Evolutionary conservation across 1,140 invertebrate genomes (phyloP).

Genomic region (Campoletis sonorensis): DNA sequence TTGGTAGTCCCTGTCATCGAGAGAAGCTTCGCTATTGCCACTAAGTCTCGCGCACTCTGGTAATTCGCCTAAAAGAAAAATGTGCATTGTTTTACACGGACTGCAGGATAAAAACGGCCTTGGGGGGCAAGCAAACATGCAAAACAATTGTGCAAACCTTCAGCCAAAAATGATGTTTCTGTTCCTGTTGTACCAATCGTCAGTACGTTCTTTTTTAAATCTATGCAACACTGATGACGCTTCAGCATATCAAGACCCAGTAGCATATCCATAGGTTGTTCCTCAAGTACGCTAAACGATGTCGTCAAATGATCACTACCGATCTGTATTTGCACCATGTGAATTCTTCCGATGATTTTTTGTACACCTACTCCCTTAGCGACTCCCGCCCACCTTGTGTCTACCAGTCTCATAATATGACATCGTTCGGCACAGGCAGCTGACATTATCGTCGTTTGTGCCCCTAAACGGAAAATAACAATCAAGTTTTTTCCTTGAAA

Average conservation of each 20-base stretch:
- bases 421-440: constrained; percentile 94
- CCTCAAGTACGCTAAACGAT: constrained; percentile 97
- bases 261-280: constrained; percentile 99
- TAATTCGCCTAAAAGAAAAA: constrained; percentile 64
- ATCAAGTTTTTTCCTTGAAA: not conserved
- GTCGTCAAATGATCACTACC: constrained; percentile 95
- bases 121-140: not conserved
- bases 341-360: constrained; percentile 95
- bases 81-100: no score
- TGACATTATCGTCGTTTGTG: constrained; percentile 97
- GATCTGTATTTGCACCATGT: constrained; percentile 98
- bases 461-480: constrained; percentile 77
- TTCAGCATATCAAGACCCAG: constrained; percentile 98
- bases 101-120: no score
- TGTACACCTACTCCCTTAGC: constrained; percentile 98
- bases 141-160: constrained; percentile 80
- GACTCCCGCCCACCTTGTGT: constrained; percentile 95
- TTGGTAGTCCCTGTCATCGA: constrained; percentile 81
- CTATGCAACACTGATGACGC: constrained; percentile 97
- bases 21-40: constrained; percentile 71
- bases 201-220: constrained; percentile 92
- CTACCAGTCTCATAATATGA: constrained; percentile 96
- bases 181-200: constrained; percentile 97
- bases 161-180: constrained; percentile 92
- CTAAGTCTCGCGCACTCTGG: constrained; percentile 79